These are phyloP conservation scores for Cygnus olor DNA, from an alignment of 2,797 vertebrate species.

Conservation along the genomic window DNA sequence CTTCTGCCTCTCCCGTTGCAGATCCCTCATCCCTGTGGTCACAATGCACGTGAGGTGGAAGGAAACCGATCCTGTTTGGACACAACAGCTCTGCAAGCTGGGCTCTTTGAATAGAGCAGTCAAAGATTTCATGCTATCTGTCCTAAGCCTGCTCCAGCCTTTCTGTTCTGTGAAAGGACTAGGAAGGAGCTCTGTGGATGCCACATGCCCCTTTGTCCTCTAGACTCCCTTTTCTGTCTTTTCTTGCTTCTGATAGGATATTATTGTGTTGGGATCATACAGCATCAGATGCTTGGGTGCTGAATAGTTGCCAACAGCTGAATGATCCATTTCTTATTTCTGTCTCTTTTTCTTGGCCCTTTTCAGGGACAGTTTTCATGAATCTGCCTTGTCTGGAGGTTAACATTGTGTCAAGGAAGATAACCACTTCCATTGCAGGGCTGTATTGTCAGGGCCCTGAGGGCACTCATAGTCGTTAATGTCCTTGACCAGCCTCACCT, in stretches of 20 bases:
- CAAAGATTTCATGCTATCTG: background rate
- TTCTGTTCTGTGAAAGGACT: background rate
- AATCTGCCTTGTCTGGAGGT: background rate
- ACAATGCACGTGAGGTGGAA: background rate
- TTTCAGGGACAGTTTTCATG: background rate
- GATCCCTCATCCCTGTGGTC: background rate
- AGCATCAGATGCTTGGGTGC: background rate
- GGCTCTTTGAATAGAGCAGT: background rate
- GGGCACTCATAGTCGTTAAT: background rate
- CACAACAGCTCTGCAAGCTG: background rate
- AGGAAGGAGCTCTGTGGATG: background rate
- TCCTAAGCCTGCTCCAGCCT: background rate
- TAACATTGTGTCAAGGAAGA: background rate
- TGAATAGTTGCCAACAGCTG: background rate
- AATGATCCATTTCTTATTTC: background rate
- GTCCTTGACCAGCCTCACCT: no score
- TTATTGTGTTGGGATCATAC: background rate
- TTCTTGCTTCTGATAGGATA: background rate
- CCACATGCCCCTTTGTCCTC: background rate
- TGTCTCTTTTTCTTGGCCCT: background rate
- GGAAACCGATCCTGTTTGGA: background rate
- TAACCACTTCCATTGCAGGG: background rate
- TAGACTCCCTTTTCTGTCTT: background rate
- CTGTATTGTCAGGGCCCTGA: background rate
- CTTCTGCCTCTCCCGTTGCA: background rate